Conservation (phyloP, 2,797 vertebrate species). For the Vireo griseus region DNA sequence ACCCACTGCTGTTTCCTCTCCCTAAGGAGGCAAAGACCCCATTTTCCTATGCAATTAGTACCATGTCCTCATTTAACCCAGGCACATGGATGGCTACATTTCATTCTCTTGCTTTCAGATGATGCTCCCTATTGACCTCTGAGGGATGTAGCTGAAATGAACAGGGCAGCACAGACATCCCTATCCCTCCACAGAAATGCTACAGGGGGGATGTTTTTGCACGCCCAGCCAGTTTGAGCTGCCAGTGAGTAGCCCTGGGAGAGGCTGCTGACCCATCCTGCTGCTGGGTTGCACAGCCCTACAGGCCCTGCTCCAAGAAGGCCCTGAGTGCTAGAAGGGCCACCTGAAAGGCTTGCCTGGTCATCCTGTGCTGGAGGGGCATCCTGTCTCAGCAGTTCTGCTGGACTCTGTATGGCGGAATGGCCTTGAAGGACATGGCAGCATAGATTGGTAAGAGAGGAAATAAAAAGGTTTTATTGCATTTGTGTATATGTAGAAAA, state of each 20-base stretch:
- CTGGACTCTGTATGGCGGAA: not conserved
- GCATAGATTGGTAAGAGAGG: not conserved
- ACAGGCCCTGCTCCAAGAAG: not conserved
- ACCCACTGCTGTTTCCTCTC: not conserved
- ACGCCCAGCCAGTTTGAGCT: not conserved
- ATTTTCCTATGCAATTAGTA: not conserved
- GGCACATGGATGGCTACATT: fast-evolving
- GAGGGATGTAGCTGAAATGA: not conserved
- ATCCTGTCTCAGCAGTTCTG: not conserved
- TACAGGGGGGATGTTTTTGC: not conserved
- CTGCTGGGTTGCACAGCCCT: not conserved
- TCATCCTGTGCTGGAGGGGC: not conserved
- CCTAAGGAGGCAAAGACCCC: not conserved
- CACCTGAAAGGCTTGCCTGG: not conserved
- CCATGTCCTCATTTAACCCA: not conserved
- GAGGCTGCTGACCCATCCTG: not conserved
- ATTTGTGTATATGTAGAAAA: not conserved
- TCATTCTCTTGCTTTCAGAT: not conserved
- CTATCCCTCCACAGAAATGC: not conserved
- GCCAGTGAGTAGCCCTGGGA: not conserved
- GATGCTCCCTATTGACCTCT: not conserved
- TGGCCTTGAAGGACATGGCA: not conserved
- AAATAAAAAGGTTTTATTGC: not conserved
- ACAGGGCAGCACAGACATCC: not conserved
- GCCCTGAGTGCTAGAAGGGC: not conserved